These are phyloP conservation scores for Acanthurus leucopareius DNA, from an alignment of 2,797 vertebrate species.

Conservation along the genomic window DNA sequence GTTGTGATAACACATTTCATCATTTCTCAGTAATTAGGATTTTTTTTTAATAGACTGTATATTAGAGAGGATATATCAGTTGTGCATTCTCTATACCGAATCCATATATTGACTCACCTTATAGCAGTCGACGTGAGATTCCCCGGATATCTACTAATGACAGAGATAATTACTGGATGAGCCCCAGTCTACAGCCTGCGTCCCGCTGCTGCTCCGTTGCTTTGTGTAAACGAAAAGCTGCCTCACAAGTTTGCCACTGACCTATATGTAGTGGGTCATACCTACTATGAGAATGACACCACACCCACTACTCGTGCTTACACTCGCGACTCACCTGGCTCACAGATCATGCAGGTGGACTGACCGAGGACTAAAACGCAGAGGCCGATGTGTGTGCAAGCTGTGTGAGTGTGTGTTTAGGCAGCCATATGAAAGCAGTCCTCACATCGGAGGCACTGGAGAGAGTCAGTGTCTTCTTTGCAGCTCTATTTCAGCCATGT, in stretches of 20 bases:
- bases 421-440: not conserved
- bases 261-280: conserved; percentile 54
- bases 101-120: conserved; percentile 74
- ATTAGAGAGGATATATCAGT: not conserved
- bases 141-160: conserved; percentile 22
- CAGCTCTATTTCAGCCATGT: not conserved
- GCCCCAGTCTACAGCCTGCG: conserved; percentile 50
- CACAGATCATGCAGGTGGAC: conserved; percentile 58
- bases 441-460: not conserved
- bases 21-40: not conserved
- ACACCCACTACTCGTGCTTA: conserved; percentile 79
- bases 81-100: not conserved
- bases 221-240: conserved; percentile 74
- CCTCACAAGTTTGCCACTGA: conserved; percentile 63
- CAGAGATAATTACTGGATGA: conserved; percentile 52
- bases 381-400: not conserved
- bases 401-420: conserved; percentile 8
- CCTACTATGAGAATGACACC: conserved; percentile 63
- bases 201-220: conserved; percentile 59
- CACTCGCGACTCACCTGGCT: conserved; percentile 77
- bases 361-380: conserved; percentile 14
- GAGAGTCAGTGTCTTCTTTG: not conserved
- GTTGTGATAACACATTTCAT: not conserved
- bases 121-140: conserved; percentile 27
- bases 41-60: not conserved